phyloP scores from a whole-genome alignment of 2,888 invertebrate species.

The Latrodectus elegans region DNA sequence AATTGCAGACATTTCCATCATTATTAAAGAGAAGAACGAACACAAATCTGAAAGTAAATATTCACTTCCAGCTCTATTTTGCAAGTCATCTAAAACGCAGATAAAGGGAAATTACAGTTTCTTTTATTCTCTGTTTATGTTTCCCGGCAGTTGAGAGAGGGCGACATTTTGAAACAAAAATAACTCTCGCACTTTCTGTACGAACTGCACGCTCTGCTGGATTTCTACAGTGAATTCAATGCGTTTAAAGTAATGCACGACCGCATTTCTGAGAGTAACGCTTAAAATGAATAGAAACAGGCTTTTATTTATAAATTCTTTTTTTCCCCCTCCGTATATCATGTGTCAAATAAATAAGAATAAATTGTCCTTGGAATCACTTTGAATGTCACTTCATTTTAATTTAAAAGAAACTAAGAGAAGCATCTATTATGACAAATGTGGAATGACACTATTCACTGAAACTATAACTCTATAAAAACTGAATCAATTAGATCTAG shows the following conservation, averaged over 20 bases:
- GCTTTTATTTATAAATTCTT: neutral
- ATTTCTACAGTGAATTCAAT: neutral
- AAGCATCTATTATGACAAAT: no score
- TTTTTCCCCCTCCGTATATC: neutral
- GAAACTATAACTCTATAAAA: no score
- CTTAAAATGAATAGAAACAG: constrained; percentile 18
- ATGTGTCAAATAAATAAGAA: neutral
- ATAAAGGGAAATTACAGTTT: no score
- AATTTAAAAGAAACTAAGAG: no score
- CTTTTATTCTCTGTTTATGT: no score
- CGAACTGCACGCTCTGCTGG: neutral
- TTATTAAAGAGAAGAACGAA: no score
- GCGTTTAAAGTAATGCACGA: neutral
- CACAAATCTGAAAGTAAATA: no score
- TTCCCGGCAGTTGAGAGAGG: neutral
- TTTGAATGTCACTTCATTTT: neutral
- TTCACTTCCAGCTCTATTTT: no score
- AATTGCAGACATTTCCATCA: no score
- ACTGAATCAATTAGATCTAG: no score
- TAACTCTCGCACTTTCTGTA: neutral
- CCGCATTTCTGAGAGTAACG: constrained; percentile 22
- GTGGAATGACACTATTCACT: no score
- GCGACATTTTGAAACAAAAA: constrained; percentile 3
- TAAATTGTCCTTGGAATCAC: constrained; percentile 1
- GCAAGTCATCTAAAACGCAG: no score